Evolutionary conservation across 2,888 invertebrate genomes (phyloP), one percentile per base, ranked within the genome.

Genomic region (Ophion ventricosus): DNA sequence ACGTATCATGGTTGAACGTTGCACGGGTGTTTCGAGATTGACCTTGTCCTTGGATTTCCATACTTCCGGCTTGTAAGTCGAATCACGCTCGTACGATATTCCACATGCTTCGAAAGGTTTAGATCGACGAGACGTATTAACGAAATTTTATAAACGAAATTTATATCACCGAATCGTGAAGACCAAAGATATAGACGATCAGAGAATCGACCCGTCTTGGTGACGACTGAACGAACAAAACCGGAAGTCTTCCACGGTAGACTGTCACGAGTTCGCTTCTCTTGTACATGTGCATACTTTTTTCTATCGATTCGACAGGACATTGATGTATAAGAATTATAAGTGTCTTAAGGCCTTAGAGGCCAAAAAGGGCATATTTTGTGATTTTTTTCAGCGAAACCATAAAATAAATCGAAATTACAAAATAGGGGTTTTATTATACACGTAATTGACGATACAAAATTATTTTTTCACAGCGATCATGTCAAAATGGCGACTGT

Each of bases 31-130:
- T 40, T 14, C 25, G 20, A 67, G 17, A 59, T 67, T 64, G 66
- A 83, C 72, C 76, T 80, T 83, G 77, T 77, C 83, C 83, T 83
- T 83, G 76, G 35, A 63, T 57, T 40, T 35, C 56, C 43, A 73
- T 26, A 69, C 73, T 84, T 80, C 77, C 84, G 77, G 73, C 63
- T 26, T 63, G 49, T 25, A 7, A 63, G 35, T 63, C 57, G 69
- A 69, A 73, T 73, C 29, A 69, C 25, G 11, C 29, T 35, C 35
- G 25, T 40, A 23, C 40, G 23, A n/a, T 25, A 29, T 23, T 23
- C 20, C 23, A n/a, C 59, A 17, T 8, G 63, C 56, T 56, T n/a
- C 25, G 25, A 26, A 63, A 79, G 35, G 54, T 67, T 20, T 26
- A 40, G 40, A 66, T 23, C 11, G 10, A 64, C 14, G 10, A 57